Base-by-base conservation (phyloP, 1,140 invertebrate species). In the Heliconius hermathena region DNA sequence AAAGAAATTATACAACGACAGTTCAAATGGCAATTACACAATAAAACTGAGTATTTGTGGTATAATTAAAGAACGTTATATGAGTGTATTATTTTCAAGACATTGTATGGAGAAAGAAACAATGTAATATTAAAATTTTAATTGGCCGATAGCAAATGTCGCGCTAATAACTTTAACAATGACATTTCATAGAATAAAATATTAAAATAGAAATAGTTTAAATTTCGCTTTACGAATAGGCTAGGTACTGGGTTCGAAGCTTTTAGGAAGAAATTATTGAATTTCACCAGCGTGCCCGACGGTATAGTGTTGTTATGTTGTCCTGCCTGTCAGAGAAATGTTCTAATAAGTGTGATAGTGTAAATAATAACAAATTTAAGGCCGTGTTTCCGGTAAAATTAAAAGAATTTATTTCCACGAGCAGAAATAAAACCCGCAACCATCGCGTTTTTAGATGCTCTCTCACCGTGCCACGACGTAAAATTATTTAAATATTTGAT, bases 51-150 rank as follows among this genome's bases (percentile, higher is more conserved):
- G 22, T 26, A 16, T 66, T 66, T 66, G 11, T 66, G n/a, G n/a
- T 66, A 16, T 66, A 26, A 66, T 29, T 66, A 66, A 29, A 16
- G 60, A 29, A 66, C 22, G 60, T 66, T 46, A 66, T 66, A 22
- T 29, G 13, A 11, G 5, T 26, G 11, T 29, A 66, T 57, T 22
- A 60, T 60, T 60, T 22, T 66, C 60, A 26, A 66, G n/a, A 66
- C 26, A 66, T 57, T 57, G 54, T 26, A 66, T 26, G 26, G 26
- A 29, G 22, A 66, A 70, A 82, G 74, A 81, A 74, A 84, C 83
- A 86, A 86, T 83, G 83, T 83, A 74, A 70, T 76, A 82, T 84
- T 84, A 84, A 82, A 84, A 82, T 79, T 78, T 77, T 83, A 82
- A 86, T 87, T 82, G 77, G 46, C 66, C 75, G 77, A 79, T 82